phyloP scores from a whole-genome alignment of 1,140 invertebrate genomes.

The Formica exsecta region DNA sequence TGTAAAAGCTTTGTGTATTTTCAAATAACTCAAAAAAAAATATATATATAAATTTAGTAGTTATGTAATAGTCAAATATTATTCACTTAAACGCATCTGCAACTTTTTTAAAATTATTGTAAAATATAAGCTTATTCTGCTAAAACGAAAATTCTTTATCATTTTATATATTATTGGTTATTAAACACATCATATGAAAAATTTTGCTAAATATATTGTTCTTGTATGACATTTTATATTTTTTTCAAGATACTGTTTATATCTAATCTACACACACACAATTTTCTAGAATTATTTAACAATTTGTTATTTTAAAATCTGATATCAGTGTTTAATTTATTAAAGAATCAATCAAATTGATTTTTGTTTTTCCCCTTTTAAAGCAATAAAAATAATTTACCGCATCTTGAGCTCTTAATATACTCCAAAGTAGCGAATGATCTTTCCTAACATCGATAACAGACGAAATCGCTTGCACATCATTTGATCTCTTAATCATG shows the following conservation, averaged over 20 bases:
- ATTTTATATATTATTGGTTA: conserved; percentile 2
- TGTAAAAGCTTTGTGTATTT: background rate
- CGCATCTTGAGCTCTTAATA: background rate
- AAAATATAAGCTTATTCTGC: background rate
- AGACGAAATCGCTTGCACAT: conserved; percentile 36
- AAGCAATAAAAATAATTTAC: conserved; percentile 9
- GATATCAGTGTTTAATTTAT: background rate
- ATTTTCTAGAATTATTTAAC: background rate
- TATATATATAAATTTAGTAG: too few species aligned
- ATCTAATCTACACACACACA: background rate
- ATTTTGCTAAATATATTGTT: background rate
- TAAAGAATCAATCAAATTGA: background rate
- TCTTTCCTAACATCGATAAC: conserved; percentile 23
- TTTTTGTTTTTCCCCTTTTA: too few species aligned
- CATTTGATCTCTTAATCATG: conserved; percentile 79
- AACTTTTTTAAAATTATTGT: conserved; percentile 1
- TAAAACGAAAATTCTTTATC: background rate
- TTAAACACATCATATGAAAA: background rate
- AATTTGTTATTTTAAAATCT: background rate
- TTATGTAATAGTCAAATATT: conserved; percentile 25
- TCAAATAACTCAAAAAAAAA: background rate
- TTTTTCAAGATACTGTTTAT: background rate
- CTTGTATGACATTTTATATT: background rate
- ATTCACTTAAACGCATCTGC: background rate
- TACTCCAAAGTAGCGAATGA: background rate